Conservation (phyloP, 2,888 invertebrate species). For the Aporophyla nigra region DNA sequence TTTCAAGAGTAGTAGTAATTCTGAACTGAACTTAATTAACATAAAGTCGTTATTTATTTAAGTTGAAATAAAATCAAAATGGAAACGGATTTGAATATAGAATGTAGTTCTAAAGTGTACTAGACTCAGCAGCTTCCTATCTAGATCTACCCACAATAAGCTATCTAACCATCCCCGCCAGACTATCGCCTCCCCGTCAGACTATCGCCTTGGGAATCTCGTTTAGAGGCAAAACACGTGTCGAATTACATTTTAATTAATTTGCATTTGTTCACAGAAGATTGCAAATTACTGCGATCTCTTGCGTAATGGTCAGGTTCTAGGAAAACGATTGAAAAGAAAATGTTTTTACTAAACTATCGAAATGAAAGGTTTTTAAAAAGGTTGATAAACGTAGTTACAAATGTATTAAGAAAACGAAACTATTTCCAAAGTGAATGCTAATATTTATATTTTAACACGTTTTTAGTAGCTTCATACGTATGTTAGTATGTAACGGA, state of each 20-base stretch:
- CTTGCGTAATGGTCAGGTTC: constrained; percentile 52
- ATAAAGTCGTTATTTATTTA: background rate
- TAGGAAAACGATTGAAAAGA: constrained; percentile 28
- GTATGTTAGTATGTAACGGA: too few species aligned
- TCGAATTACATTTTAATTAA: constrained; percentile 65
- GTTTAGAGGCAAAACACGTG: constrained; percentile 62
- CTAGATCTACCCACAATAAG: background rate
- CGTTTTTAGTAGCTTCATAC: too few species aligned
- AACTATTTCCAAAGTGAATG: background rate
- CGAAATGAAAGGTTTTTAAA: background rate
- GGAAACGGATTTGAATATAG: background rate
- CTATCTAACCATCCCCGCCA: constrained; percentile 12
- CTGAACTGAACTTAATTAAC: background rate
- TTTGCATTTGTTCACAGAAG: constrained; percentile 61
- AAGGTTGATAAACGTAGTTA: background rate
- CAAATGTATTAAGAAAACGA: background rate
- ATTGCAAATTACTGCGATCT: constrained; percentile 57
- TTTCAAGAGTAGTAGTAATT: too few species aligned
- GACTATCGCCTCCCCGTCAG: constrained; percentile 29
- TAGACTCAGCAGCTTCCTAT: background rate
- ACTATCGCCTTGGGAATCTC: constrained; percentile 44
- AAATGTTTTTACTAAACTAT: background rate
- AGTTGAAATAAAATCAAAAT: background rate
- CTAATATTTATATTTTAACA: too few species aligned
- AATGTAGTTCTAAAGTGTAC: too few species aligned